These are phyloP conservation scores for Tupiocoris notatus DNA, from an alignment of 2,888 invertebrate species.

Conservation along the genomic window DNA sequence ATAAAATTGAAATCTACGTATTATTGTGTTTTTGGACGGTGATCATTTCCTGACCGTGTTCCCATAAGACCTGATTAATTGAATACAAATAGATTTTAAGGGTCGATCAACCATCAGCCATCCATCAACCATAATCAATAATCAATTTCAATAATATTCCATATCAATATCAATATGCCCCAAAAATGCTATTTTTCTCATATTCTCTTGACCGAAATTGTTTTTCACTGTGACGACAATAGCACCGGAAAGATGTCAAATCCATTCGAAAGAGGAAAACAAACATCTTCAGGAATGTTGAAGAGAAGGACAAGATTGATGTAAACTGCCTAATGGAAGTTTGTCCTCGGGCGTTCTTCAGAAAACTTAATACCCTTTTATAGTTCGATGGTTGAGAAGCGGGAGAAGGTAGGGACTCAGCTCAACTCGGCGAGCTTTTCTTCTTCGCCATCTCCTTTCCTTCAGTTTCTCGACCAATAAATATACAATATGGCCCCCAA, in stretches of 20 bases:
- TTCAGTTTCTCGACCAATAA: slow-evolving; percentile 16
- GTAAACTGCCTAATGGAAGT: slow-evolving; percentile 5
- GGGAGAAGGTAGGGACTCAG: background rate
- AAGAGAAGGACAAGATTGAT: background rate
- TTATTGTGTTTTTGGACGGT: too few relatives aligned
- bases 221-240: too few relatives aligned
- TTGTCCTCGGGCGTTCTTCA: background rate
- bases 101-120: too few relatives aligned
- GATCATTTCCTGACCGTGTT: too few relatives aligned
- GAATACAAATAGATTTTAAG: too few relatives aligned
- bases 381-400: background rate
- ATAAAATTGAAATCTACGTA: too few relatives aligned
- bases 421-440: background rate
- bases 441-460: background rate
- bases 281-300: background rate
- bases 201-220: too few relatives aligned
- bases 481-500: slow-evolving; percentile 13
- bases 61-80: too few relatives aligned
- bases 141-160: too few relatives aligned
- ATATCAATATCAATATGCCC: too few relatives aligned
- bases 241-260: background rate
- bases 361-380: background rate
- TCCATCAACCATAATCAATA: too few relatives aligned
- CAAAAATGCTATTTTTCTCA: too few relatives aligned
- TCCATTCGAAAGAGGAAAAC: background rate